Evolutionary conservation across 2,797 vertebrate genomes (phyloP).

Genomic region (Sciurus vulgaris): DNA sequence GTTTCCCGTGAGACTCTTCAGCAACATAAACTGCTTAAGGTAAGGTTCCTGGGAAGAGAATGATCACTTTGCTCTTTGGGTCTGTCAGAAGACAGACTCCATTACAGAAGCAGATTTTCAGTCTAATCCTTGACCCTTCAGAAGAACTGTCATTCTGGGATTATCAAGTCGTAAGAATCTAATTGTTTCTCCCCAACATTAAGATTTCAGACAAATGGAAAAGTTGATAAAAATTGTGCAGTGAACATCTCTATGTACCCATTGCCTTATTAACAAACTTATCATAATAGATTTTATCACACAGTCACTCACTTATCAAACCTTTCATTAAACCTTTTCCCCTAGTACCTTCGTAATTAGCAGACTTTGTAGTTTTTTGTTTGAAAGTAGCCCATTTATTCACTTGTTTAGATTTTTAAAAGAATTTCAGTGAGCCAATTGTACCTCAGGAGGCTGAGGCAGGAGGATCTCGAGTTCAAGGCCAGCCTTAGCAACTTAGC

Average conservation of each 20-base stretch:
- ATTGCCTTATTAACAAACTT: background rate
- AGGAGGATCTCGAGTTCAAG: too few relatives aligned
- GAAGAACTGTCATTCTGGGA: background rate
- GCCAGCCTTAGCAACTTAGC: too few relatives aligned
- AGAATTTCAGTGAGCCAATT: background rate
- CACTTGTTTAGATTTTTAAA: background rate
- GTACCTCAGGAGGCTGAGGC: too few relatives aligned
- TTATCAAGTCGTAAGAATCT: background rate
- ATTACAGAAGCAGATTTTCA: background rate
- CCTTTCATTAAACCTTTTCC: background rate
- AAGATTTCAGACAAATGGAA: background rate
- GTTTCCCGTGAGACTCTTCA: slow-evolving; percentile 99
- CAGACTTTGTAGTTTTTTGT: background rate
- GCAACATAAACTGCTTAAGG: slow-evolving; percentile 98
- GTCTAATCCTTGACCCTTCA: background rate
- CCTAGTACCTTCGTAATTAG: background rate
- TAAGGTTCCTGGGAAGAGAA: slow-evolving; percentile 80
- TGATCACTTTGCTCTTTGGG: background rate
- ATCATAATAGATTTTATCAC: background rate
- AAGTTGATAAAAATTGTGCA: background rate
- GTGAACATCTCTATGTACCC: background rate
- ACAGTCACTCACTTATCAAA: background rate
- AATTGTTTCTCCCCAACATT: background rate
- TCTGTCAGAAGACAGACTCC: background rate
- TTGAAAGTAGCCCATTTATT: background rate